A percentile compares a stretch with the other conserved stretches of the same genome.
phyloP scores from a whole-genome alignment of 2,888 invertebrate genomes.

The Dastarcus helophoroides region DNA sequence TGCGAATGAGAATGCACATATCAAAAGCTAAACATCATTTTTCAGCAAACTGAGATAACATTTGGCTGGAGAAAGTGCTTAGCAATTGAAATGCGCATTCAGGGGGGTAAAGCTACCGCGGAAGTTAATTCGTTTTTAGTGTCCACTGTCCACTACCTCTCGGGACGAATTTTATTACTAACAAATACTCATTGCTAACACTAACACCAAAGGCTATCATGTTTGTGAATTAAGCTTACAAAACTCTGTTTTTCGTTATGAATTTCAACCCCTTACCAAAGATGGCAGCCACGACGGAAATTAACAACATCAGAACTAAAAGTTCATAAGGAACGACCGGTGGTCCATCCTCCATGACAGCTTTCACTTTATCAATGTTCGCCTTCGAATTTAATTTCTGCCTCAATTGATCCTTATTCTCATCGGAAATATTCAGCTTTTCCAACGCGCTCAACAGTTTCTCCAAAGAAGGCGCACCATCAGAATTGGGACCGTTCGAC shows the following conservation, averaged over 20 bases:
- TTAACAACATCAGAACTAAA: conserved; percentile 6
- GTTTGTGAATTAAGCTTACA: not conserved
- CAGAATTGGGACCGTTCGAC: conserved; percentile 1
- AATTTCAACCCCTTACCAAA: conserved; percentile 6
- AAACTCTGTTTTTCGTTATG: not conserved
- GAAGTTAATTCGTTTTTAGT: no score
- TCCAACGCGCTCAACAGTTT: conserved; percentile 19
- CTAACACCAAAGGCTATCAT: not conserved
- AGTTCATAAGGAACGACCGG: conserved; percentile 1
- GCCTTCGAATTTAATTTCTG: conserved; percentile 40
- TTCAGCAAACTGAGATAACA: no score
- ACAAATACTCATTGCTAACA: no score
- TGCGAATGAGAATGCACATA: no score
- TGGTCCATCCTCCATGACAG: conserved; percentile 24
- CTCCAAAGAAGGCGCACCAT: conserved; percentile 17
- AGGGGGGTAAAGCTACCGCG: no score
- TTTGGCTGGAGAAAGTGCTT: no score
- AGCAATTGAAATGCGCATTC: no score
- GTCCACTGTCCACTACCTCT: no score
- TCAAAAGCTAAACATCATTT: no score
- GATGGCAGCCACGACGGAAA: conserved; percentile 4
- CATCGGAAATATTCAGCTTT: conserved; percentile 42
- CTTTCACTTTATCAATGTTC: conserved; percentile 26
- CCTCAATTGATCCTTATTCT: conserved; percentile 47
- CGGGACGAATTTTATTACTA: no score